A percentile compares a stretch with the other conserved stretches of the same genome.
phyloP scores from a whole-genome alignment of 2,797 vertebrate species.

The Moxostoma hubbsi region DNA sequence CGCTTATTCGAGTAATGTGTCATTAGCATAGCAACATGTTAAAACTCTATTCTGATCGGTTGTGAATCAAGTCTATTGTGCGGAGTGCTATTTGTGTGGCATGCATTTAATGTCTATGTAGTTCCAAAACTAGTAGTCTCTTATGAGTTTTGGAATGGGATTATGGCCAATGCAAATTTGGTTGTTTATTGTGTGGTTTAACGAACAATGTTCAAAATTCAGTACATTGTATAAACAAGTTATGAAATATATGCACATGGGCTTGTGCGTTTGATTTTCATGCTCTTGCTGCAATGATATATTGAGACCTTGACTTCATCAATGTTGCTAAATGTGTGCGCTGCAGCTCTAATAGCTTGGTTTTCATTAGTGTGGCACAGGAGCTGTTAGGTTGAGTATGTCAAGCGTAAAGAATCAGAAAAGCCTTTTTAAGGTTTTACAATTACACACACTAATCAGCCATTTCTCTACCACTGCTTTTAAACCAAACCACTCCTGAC shows the following conservation, averaged over 20 bases:
- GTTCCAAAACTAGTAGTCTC: no score
- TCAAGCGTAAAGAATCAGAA: constrained; percentile 56
- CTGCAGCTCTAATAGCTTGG: constrained; percentile 58
- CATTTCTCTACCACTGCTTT: constrained; percentile 42
- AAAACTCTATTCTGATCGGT: no score
- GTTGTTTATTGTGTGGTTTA: neutral
- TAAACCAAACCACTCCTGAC: constrained; percentile 22
- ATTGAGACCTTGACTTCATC: constrained; percentile 52
- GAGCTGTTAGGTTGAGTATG: constrained; percentile 56
- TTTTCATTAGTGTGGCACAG: constrained; percentile 64
- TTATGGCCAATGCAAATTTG: no score
- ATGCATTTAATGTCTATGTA: no score
- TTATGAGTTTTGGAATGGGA: no score
- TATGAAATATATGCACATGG: neutral
- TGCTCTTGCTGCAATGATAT: constrained; percentile 24
- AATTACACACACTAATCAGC: constrained; percentile 50
- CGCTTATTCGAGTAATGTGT: no score
- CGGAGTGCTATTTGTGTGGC: no score
- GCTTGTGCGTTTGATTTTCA: neutral
- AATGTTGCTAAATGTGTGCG: constrained; percentile 44
- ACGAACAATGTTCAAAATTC: neutral
- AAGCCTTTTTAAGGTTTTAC: constrained; percentile 30
- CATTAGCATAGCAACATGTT: no score
- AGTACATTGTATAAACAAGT: no score
- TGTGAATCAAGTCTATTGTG: no score